Evolutionary conservation across 1,140 invertebrate genomes (phyloP), one percentile per base, ranked within the genome.

Genomic region (Aphidius ervi): DNA sequence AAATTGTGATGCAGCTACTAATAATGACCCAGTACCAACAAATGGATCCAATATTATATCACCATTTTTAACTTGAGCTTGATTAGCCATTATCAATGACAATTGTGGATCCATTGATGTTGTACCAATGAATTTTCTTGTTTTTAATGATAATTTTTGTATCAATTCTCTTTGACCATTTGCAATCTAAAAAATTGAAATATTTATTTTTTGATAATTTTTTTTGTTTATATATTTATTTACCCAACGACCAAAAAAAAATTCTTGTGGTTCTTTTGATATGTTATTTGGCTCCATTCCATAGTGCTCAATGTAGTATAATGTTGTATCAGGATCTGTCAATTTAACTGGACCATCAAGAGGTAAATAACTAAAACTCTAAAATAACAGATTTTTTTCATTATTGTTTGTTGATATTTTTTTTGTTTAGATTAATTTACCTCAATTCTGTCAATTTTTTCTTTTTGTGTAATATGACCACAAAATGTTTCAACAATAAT

Each of bases 41-140:
- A 98, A 99, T 1, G 95, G 95, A 80, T 98, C 96, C 37, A 94
- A 84, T 48, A 97, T 84, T 1, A 98, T 62, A 73, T 91, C 87
- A 5, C 88, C 88, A 4, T 80, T 66, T 54, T 80, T 80, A 20
- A 97, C 85, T 78, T 88, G 79, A 2, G 90, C 94, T 76, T 97
- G 89, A 81, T 98, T 99, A 1, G 93, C 90, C 94, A 98, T 97
- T 37, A 98, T 79, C 20, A 98, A 76, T 5, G 94, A 90, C 1
- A 98, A 80, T 65, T 93, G 90, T 0, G 95, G 88, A 78, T 98
- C 95, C 96, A 99, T 98, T 69, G 91, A 94, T 0, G 96, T 99
- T 73, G 97, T 98, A 6, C 94, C 95, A 72, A 98, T 97, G 74
- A 97, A 98, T 80, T 93, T 93, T 23, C 95, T 83, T 40, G 85